Conservation (phyloP, 2,888 invertebrate species). For the Pheosia tremula region DNA sequence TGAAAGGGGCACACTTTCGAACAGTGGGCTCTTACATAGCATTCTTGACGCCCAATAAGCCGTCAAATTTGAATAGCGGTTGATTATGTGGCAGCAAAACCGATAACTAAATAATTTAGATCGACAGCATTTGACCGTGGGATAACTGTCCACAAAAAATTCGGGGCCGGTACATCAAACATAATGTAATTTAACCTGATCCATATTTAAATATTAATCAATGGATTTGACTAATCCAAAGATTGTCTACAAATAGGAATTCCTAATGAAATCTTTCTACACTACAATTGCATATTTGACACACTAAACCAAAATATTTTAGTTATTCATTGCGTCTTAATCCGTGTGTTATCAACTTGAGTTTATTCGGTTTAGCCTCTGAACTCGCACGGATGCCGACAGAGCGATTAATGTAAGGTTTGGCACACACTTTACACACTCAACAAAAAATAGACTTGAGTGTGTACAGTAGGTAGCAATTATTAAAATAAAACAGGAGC, state of each 20-base stretch:
- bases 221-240: constrained; percentile 3
- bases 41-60: too few relatives aligned
- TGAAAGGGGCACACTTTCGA: too few relatives aligned
- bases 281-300: constrained; percentile 14
- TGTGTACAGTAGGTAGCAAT: too few relatives aligned
- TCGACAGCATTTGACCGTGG: neutral
- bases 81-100: too few relatives aligned
- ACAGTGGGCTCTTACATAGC: too few relatives aligned
- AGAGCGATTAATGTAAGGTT: constrained; percentile 18
- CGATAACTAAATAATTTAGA: too few relatives aligned
- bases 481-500: too few relatives aligned
- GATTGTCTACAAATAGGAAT: neutral
- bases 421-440: neutral
- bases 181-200: neutral
- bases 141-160: neutral
- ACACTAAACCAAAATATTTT: constrained; percentile 24
- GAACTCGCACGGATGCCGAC: constrained; percentile 16
- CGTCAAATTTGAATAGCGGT: too few relatives aligned
- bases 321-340: constrained; percentile 15
- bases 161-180: neutral
- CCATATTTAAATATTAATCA: constrained; percentile 3
- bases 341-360: constrained; percentile 26
- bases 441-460: too few relatives aligned
- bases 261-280: neutral
- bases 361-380: constrained; percentile 16